Evolutionary conservation across 2,797 vertebrate species (phyloP), one percentile per base, ranked within the genome.

Genomic region (Sebastes cheni): DNA sequence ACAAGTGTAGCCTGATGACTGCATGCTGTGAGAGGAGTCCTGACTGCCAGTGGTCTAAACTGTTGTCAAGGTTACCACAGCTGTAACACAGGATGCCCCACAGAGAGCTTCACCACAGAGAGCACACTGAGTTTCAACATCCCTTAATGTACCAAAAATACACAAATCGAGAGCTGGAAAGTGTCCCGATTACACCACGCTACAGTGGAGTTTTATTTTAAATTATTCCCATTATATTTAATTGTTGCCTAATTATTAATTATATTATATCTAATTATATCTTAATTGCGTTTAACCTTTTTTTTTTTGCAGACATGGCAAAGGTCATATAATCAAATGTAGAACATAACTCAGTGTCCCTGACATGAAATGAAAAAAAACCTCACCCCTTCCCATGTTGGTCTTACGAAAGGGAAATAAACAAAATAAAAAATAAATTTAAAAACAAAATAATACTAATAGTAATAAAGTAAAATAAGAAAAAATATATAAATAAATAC

Each of bases 61-160:
- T 72, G 94, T 95, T 95, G 94, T 93, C 94, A 93, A 90, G 95
- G 94, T 94, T 93, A 95, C 94, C 81, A 78, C 85, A 86, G 91
- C 90, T 83, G 86, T 64, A 91, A 67, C 79, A 72, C 73, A 71
- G 80, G 86, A 90, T 84, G 87, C 75, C 80, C 85, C 61, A 55
- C 77, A 55, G 75, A 72, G 67, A 70, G 67, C 56, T 58, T 58
- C 76, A 68, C 56, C 60, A 69, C 75, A 55, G 76, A 72, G 67
- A 70, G 70, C 56, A 58, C 30, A 11, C 1, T 20, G 30, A 67
- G 23, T 8, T 23, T 58, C 69, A 74, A 23, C 65, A 27, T 56
- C 62, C 46, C 69, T 62, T 34, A 3, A 56, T 23, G 67, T 11
- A 23, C 42, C 32, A 66, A 72, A n/a, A 79, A 62, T 6, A 80